Percentiles rank a stretch among this genome's conserved stretches.
Conservation (phyloP, 2,888 invertebrate genomes). For the Frankliniella intonsa region DNA sequence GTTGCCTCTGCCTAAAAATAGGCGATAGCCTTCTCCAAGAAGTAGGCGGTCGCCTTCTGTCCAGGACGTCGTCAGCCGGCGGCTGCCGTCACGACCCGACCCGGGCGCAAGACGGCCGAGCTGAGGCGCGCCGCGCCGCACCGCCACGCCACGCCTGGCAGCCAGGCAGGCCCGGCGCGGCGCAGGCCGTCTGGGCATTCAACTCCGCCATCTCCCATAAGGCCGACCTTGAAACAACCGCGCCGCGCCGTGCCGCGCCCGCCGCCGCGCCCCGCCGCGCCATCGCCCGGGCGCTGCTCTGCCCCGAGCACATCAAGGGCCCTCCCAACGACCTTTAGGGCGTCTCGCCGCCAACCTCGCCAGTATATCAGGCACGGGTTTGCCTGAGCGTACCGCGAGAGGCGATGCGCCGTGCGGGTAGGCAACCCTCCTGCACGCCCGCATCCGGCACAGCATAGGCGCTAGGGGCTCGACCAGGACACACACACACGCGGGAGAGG, state of each 20-base stretch:
- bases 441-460: too few species aligned
- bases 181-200: slow-evolving; percentile 16
- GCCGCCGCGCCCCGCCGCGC: not conserved
- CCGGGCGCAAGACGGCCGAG: not conserved
- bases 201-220: slow-evolving; percentile 14
- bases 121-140: not conserved
- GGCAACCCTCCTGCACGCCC: too few species aligned
- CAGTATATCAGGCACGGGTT: too few species aligned
- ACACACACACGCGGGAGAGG: not conserved
- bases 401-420: too few species aligned
- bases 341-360: not conserved
- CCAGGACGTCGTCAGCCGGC: not conserved
- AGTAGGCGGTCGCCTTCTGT: too few species aligned
- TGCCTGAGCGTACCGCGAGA: too few species aligned
- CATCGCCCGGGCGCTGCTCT: not conserved
- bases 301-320: not conserved
- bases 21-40: too few species aligned
- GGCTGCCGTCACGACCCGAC: too few species aligned
- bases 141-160: not conserved
- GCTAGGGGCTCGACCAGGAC: not conserved
- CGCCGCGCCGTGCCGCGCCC: not conserved
- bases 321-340: not conserved
- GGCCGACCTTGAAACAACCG: slow-evolving; percentile 1
- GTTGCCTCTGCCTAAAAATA: too few species aligned
- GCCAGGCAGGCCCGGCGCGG: not conserved